These are phyloP conservation scores for Zosterops hypoxanthus DNA, from an alignment of 2,113 vertebrate species.

Conservation along the genomic window DNA sequence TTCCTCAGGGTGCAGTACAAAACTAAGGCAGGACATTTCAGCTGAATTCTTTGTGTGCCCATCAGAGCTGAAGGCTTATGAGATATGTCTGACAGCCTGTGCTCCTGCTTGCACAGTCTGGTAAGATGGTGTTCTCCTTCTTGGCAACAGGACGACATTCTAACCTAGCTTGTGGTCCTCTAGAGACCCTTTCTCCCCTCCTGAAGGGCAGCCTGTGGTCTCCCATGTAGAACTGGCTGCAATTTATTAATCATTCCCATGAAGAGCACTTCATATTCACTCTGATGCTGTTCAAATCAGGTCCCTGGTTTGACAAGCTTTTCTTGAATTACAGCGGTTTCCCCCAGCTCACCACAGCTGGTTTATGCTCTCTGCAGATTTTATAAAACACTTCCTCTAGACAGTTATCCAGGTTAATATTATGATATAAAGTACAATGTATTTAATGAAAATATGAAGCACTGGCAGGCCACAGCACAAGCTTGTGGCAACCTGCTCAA, in stretches of 20 bases:
- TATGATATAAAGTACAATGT: neutral
- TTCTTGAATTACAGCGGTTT: neutral
- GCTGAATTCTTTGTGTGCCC: neutral
- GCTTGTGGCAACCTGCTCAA: neutral
- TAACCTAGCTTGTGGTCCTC: neutral
- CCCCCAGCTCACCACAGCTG: neutral
- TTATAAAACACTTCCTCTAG: neutral
- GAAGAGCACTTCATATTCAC: neutral
- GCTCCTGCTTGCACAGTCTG: neutral
- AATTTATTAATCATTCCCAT: neutral
- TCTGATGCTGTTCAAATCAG: neutral
- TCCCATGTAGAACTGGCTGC: neutral
- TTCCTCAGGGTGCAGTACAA: neutral
- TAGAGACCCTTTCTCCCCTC: neutral
- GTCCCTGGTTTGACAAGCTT: neutral
- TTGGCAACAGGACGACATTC: rapidly evolving
- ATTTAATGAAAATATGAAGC: neutral
- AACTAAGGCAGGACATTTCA: neutral
- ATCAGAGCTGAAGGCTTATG: neutral
- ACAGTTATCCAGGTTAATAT: neutral
- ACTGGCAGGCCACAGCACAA: neutral
- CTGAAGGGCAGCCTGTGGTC: neutral
- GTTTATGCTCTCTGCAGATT: neutral
- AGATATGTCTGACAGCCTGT: neutral
- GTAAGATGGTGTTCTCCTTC: neutral